Evolutionary conservation across 2,113 vertebrate genomes (phyloP).

Genomic region (Gadus macrocephalus): DNA sequence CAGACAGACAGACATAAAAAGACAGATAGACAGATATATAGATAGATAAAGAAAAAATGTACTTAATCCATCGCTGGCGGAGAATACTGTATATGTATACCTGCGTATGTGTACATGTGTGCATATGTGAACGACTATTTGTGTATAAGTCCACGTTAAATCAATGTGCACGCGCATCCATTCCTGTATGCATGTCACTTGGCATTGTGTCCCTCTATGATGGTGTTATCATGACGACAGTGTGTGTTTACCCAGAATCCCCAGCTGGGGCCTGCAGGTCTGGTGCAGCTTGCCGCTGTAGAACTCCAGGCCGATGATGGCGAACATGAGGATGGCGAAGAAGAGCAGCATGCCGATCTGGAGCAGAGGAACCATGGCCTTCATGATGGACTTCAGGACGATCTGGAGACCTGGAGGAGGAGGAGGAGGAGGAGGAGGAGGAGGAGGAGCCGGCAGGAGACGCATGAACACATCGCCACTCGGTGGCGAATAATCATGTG

Average conservation of each 20-base stretch:
- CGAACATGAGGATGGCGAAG: constrained; percentile 98
- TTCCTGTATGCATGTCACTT: not conserved
- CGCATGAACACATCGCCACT: too few species aligned
- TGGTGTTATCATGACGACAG: not conserved
- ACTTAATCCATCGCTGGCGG: not conserved
- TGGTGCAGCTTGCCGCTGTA: constrained; percentile 93
- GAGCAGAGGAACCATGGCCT: constrained; percentile 97
- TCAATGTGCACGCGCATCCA: not conserved
- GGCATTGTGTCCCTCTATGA: not conserved
- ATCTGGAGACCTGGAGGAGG: constrained; percentile 83
- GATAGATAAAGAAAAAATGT: too few species aligned
- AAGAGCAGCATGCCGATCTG: constrained; percentile 97
- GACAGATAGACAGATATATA: too few species aligned
- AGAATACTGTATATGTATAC: not conserved
- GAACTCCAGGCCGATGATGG: constrained; percentile 97
- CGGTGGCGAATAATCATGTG: too few species aligned
- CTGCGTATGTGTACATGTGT: not conserved
- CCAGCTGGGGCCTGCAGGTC: constrained; percentile 75
- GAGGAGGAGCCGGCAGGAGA: too few species aligned
- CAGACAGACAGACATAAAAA: too few species aligned
- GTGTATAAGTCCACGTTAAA: not conserved
- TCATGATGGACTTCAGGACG: constrained; percentile 98
- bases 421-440: too few species aligned
- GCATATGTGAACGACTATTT: constrained; percentile 13
- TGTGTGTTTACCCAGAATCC: constrained; percentile 51